These are phyloP conservation scores for Stramonita haemastoma DNA, from an alignment of 2,888 invertebrate species.

Conservation along the genomic window DNA sequence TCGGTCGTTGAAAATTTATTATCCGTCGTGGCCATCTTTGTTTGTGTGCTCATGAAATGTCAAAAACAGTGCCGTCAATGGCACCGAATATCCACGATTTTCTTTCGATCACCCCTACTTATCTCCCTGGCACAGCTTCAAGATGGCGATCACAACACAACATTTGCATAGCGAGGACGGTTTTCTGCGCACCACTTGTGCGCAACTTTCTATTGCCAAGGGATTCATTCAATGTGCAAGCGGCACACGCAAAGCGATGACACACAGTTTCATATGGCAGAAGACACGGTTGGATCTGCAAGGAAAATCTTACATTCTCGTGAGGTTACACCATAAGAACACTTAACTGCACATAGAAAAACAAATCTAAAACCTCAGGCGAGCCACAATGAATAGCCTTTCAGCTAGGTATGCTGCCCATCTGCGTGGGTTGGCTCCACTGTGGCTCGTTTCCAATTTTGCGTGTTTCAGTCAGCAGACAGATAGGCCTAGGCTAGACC, in stretches of 20 bases:
- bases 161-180: constrained; percentile 73
- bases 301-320: no score
- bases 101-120: constrained; percentile 63
- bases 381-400: no score
- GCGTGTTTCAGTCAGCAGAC: no score
- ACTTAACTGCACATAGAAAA: no score
- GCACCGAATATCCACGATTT: constrained; percentile 65
- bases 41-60: constrained; percentile 67
- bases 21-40: constrained; percentile 93
- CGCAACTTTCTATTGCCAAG: constrained; percentile 76
- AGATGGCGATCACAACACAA: constrained; percentile 76
- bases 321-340: no score
- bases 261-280: neutral
- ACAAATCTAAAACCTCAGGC: no score
- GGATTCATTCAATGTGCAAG: constrained; percentile 50
- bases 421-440: no score
- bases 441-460: no score
- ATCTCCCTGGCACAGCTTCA: constrained; percentile 64
- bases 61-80: constrained; percentile 68
- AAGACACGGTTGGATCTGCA: neutral
- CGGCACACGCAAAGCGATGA: neutral
- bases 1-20: constrained; percentile 93
- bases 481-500: no score
- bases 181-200: constrained; percentile 72
- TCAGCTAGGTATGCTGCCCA: no score